Evolutionary conservation across 1,140 invertebrate genomes (phyloP).

Genomic region (Hermatobates lingyangjiaoensis): DNA sequence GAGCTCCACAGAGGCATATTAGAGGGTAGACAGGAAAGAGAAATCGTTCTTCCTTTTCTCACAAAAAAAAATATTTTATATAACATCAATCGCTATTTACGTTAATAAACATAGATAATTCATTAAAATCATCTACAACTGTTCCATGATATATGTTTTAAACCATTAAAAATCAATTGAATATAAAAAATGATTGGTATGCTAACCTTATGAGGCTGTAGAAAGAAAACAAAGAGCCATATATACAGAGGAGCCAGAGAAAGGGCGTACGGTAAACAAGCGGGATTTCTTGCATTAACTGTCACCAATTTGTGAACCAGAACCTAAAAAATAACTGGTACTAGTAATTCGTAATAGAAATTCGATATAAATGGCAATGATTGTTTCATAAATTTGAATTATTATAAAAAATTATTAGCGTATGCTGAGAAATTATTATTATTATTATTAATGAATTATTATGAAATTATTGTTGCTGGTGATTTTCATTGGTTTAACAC

Average conservation of each 20-base stretch:
- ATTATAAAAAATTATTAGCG: too few relatives aligned
- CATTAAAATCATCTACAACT: not conserved
- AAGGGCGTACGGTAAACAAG: slow-evolving; percentile 44
- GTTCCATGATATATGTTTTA: not conserved
- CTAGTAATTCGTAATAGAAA: too few relatives aligned
- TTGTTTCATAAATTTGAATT: too few relatives aligned
- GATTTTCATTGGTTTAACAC: too few relatives aligned
- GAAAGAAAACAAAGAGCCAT: slow-evolving; percentile 79
- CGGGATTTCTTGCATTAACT: slow-evolving; percentile 11
- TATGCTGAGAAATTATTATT: too few relatives aligned
- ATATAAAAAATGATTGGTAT: not conserved
- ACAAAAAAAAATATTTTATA: slow-evolving; percentile 7
- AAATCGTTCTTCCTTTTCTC: slow-evolving; percentile 62
- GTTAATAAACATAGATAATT: not conserved
- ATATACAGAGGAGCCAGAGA: slow-evolving; percentile 61
- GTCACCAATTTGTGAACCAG: slow-evolving; percentile 5
- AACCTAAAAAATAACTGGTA: not conserved
- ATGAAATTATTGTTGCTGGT: too few relatives aligned
- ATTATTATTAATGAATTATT: too few relatives aligned
- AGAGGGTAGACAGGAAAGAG: slow-evolving; percentile 93
- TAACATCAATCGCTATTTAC: not conserved
- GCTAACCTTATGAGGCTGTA: slow-evolving; percentile 76
- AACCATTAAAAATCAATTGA: not conserved
- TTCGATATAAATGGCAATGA: too few relatives aligned
- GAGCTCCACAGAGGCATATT: slow-evolving; percentile 67